Evolutionary conservation across 2,888 invertebrate genomes (phyloP).

Genomic region (Drosophila leonis): DNA sequence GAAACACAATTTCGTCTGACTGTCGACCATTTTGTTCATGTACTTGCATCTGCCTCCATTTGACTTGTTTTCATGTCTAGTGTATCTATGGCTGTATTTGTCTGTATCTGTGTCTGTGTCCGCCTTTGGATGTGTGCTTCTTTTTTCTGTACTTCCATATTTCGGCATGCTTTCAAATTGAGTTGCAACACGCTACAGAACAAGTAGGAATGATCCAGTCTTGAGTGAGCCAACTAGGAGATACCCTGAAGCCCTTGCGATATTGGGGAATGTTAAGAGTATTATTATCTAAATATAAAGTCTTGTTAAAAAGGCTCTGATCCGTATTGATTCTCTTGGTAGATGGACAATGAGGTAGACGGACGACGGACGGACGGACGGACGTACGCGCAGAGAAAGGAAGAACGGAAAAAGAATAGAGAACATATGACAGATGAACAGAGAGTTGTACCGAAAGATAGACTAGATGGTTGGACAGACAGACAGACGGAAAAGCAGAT

Average conservation of each 20-base stretch:
- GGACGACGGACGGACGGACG: neutral
- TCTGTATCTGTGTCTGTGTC: neutral
- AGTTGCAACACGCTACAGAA: slow-evolving; percentile 54
- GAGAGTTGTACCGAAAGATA: neutral
- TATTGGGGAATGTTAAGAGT: no score
- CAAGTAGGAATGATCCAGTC: neutral
- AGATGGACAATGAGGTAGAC: no score
- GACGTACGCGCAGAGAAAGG: neutral
- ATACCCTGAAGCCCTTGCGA: neutral
- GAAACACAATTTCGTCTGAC: slow-evolving; percentile 77
- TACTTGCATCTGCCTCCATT: slow-evolving; percentile 37
- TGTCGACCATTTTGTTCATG: slow-evolving; percentile 65
- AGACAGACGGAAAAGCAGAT: neutral
- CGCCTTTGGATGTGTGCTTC: neutral
- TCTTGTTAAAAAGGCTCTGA: no score
- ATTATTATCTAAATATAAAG: no score
- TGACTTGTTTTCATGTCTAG: slow-evolving; percentile 45
- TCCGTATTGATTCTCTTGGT: no score
- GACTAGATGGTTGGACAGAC: neutral
- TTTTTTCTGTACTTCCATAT: neutral
- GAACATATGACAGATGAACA: neutral
- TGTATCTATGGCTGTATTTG: slow-evolving; percentile 1
- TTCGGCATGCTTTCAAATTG: slow-evolving; percentile 46
- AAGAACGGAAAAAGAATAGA: no score
- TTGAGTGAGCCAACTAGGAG: neutral